Evolutionary conservation across 2,113 vertebrate genomes (phyloP), one percentile per base, ranked within the genome.

Genomic region (Neodontobutis hainanensis): DNA sequence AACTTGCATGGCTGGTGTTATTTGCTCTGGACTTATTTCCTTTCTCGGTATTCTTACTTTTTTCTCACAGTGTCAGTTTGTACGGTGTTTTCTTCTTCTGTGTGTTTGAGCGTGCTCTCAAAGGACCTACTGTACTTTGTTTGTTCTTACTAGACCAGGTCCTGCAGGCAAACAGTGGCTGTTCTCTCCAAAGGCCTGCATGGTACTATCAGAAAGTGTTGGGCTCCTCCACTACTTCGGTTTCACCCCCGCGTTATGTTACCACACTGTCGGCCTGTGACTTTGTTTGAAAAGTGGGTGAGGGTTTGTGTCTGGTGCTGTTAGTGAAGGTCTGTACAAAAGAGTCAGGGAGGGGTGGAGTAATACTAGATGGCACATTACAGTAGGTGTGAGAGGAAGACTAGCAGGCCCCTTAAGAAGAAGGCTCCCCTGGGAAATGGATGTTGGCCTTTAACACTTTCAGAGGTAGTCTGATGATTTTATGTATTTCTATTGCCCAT

Each of bases 121-220:
- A 72, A 84, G 65, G 85, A 62, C 66, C 68, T 55, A 82, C 82
- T 88, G 75, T 86, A 81, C 68, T 84, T 15, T 89, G 73, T 91
- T 88, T 87, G 82, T 69, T 81, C 78, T 84, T 65, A 52, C 76
- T 61, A 62, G 81, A 77, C 73, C 57, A 73, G 82, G 85, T 86
- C 84, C 75, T 45, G 56, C 80, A 80, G 86, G 80, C 87, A 85
- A 84, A 85, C 77, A 70, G 46, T 68, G 80, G 53, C 82, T 73
- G 58, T 67, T 79, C 73, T 83, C 82, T 65, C 14, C 65, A 75
- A 27, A 70, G 78, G 74, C 70, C 63, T 50, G 44, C 52, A 36
- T 34, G 8, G 72, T 43, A 82, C 73, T 35, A 52, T 70, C 57
- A 44, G 67, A 16, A 45, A 72, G 50, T 6, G 27, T 11, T 9